Conservation (phyloP, 23 tunicate species). For the Halocynthia roretzi region DNA sequence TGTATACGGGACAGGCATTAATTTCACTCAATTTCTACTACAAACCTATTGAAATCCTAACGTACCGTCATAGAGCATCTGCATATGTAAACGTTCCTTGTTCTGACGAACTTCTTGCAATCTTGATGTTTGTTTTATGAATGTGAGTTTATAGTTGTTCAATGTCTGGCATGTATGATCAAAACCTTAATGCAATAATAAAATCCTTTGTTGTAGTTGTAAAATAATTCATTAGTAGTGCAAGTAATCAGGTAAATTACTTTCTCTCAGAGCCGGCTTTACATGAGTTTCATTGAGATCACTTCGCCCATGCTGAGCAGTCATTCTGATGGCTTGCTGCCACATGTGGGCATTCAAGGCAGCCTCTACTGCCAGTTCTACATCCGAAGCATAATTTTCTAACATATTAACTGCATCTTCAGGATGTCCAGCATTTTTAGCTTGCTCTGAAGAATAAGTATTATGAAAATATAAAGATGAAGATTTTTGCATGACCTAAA, state of each 20-base stretch:
- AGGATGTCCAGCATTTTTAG: constrained; percentile 1
- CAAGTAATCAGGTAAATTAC: background rate
- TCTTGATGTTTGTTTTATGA: constrained; percentile 5
- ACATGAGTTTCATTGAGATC: constrained; percentile 36
- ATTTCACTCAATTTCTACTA: background rate
- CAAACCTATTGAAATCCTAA: background rate
- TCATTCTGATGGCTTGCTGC: constrained; percentile 37
- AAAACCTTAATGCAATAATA: background rate
- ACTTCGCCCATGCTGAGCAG: constrained; percentile 19
- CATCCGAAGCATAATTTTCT: constrained; percentile 30
- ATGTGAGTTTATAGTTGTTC: background rate
- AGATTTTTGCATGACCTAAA: too few relatives aligned
- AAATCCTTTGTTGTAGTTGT: background rate
- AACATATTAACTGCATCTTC: constrained; percentile 58
- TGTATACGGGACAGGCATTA: too few relatives aligned
- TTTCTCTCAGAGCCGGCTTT: constrained; percentile 28
- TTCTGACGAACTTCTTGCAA: constrained; percentile 9
- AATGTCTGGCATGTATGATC: constrained; percentile 5
- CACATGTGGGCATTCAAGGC: constrained; percentile 52
- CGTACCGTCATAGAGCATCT: constrained; percentile 19
- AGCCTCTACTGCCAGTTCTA: constrained; percentile 26
- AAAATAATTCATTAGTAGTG: background rate
- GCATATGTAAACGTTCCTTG: constrained; percentile 17
- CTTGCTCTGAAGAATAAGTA: constrained; percentile 7
- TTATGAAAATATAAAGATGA: too few relatives aligned